A percentile compares a stretch with the other conserved stretches of the same genome.
These are phyloP conservation scores for Acanthopleura granulata DNA, from an alignment of 2,888 invertebrate species.

Conservation along the genomic window DNA sequence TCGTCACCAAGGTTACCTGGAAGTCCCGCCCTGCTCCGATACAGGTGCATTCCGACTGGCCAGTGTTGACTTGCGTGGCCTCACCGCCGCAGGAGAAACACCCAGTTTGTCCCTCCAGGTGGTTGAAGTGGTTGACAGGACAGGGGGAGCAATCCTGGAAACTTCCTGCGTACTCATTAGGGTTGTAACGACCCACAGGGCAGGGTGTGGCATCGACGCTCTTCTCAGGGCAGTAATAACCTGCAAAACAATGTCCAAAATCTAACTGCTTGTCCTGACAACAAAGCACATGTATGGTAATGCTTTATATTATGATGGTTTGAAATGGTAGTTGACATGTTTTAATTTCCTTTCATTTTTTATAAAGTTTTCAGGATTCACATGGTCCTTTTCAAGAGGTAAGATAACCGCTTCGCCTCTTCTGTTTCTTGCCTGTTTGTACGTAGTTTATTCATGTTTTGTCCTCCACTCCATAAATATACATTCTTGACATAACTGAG, in stretches of 20 bases:
- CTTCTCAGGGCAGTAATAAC: conserved; percentile 63
- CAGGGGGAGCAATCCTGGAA: conserved; percentile 52
- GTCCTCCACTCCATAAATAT: no score
- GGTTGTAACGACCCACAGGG: conserved; percentile 56
- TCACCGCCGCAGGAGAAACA: conserved; percentile 62
- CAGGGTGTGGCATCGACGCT: conserved; percentile 54
- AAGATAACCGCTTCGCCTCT: no score
- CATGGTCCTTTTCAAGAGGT: no score
- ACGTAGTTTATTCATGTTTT: no score
- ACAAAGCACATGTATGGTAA: no score
- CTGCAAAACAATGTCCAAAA: conserved; percentile 32
- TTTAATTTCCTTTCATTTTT: no score
- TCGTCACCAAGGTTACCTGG: conserved; percentile 47
- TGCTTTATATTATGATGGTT: no score
- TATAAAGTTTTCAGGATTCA: no score
- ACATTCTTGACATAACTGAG: no score
- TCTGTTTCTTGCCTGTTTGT: no score
- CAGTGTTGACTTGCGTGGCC: conserved; percentile 50
- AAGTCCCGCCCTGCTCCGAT: conserved; percentile 62
- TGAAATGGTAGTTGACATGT: no score
- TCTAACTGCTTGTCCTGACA: no score
- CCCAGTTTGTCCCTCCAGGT: conserved; percentile 51
- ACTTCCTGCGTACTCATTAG: conserved; percentile 36
- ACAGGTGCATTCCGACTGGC: conserved; percentile 57
- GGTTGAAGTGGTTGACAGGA: conserved; percentile 56